Evolutionary conservation across 2,888 invertebrate species (phyloP), one percentile per base, ranked within the genome.

Genomic region (Clunio marinus): DNA sequence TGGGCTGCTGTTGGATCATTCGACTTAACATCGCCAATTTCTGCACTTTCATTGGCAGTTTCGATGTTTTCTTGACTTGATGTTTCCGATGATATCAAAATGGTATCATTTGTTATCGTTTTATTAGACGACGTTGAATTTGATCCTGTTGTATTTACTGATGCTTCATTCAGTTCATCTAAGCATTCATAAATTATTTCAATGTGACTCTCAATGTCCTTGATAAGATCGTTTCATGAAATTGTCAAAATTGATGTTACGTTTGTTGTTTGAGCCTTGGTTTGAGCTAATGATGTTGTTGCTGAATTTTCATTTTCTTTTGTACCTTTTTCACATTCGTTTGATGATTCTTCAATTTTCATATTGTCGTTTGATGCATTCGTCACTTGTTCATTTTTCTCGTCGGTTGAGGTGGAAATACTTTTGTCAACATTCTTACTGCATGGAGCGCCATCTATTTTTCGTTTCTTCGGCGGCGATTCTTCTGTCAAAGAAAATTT

Each of bases 391-490:
- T 60, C 35, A 15, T 5, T 5, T 24, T 60, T 35, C 32, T 24
- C 20, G 8, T 60, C 60, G 10, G 20, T 41, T 28, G 51, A 5
- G 27, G 24, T n/a, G 27, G 3, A n/a, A 5, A 3, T 7, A 15
- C 5, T 15, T 58, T 32, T 37, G 62, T 41, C 10, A 25, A 59
- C 10, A 27, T 62, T 24, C 22, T 51, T 51, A 22, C 7, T 51
- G 8, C 17, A 7, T 22, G 17, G 51, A 2, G 51, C 20, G 8
- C 20, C 17, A 3, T 67, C 68, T 2, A 70, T 24, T 69, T 70
- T 70, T 15, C 69, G 69, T 51, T 70, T 70, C 51, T 71, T 71
- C 2, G 71, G 71, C 35, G 71, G 71, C 13, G 71, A 70, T 63
- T 70, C 69, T 66, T 70, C 70, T 67, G 35, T 17, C 41, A 65